Percentiles rank a stretch among this genome's conserved stretches.
phyloP scores from a whole-genome alignment of 2,113 vertebrate genomes.

The Synchiropus splendidus region DNA sequence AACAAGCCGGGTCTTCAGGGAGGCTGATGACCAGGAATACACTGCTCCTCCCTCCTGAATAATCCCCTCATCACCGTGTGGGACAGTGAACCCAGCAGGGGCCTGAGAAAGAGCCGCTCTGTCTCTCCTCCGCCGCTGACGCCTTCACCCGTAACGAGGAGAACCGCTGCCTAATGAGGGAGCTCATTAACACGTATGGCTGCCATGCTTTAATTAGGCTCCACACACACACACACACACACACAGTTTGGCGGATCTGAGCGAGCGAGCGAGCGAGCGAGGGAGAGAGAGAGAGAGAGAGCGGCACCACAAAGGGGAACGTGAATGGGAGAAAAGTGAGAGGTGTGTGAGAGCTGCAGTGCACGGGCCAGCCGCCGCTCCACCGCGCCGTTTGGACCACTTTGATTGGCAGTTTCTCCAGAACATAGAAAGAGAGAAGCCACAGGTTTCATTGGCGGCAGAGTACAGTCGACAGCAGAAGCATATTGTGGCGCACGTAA shows the following conservation, averaged over 20 bases:
- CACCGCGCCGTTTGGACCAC: no score
- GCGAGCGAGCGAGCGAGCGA: background rate
- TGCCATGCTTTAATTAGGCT: slow-evolving; percentile 83
- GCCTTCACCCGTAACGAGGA: slow-evolving; percentile 73
- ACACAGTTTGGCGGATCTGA: no score
- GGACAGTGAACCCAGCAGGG: slow-evolving; percentile 64
- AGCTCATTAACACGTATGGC: slow-evolving; percentile 84
- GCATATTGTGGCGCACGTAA: no score
- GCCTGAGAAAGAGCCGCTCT: slow-evolving; percentile 45
- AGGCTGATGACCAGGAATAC: no score
- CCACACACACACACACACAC: slow-evolving; percentile 6
- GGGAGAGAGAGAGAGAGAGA: background rate
- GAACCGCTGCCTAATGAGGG: slow-evolving; percentile 75
- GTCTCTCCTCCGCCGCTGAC: slow-evolving; percentile 40
- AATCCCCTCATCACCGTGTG: slow-evolving; percentile 45
- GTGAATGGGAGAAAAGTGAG: slow-evolving; percentile 22
- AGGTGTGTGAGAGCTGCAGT: slow-evolving; percentile 7
- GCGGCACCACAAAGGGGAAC: slow-evolving; percentile 17
- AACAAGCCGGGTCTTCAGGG: no score
- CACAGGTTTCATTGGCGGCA: no score
- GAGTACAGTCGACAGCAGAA: no score
- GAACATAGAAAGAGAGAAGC: no score
- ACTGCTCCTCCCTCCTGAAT: slow-evolving; percentile 10
- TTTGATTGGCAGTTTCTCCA: no score
- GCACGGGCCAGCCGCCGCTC: background rate